Base-by-base conservation (phyloP, 2,113 vertebrate genomes). In the Triplophysa tibetana region DNA sequence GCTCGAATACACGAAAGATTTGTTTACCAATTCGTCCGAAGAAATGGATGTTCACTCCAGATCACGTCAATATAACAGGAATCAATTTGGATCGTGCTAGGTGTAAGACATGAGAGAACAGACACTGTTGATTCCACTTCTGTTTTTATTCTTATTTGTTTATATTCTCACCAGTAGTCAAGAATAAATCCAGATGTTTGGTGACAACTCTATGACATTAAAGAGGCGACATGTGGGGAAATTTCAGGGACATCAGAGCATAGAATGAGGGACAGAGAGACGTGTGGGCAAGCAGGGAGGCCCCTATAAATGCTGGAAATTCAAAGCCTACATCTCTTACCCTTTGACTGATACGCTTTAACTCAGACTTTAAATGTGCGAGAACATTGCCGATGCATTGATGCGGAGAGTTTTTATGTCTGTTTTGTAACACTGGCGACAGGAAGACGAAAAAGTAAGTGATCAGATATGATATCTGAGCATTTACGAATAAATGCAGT, bases 291-390 rank as follows among this genome's bases (percentile, higher is more conserved):
- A 65, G 8, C 11, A 77, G 69, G 82, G 82, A 70, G 16, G 11
- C 2, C 23, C 82, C 78, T 41, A n/a, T n/a, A 33, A 75, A 17
- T 2, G 13, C 75, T 84, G 82, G 82, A 84, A 84, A 81, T 33
- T 77, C 41, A 77, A 45, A 17, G n/a, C 82, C 79, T 23, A 83
- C 74, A 7, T 24, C 70, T 50, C 29, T 69, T 1, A 58, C 19
- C 19, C 23, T 52, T n/a, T 13, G 64, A 62, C 19, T 54, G 48
- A 38, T 14, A 54, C 29, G 9, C 38, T n/a, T n/a, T n/a, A n/a
- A n/a, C n/a, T 17, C 61, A n/a, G 50, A 50, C 68, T 77, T 74
- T 78, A 67, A 80, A 66, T 65, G 41, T 50, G 50, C 29, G 29
- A 78, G 73, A 41, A n/a, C 3, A 2, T 8, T 38, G 3, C n/a